Conservation (phyloP, 2,888 invertebrate genomes). For the Mythimna albipuncta region DNA sequence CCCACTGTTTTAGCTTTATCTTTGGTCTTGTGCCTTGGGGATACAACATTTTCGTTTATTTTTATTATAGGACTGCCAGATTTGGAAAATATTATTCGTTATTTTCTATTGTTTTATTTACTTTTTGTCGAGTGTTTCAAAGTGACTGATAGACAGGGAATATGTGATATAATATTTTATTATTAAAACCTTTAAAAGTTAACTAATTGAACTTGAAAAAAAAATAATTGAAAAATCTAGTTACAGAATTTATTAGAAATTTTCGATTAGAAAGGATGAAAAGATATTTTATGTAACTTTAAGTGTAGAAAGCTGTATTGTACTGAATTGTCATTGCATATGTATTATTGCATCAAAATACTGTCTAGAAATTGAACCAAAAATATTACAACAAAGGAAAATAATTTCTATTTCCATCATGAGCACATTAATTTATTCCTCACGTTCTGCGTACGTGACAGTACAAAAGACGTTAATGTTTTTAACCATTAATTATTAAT, state of each 20-base stretch:
- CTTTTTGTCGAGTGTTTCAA: conserved; percentile 14
- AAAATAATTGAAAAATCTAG: not conserved
- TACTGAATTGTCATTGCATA: not conserved
- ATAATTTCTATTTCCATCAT: conserved; percentile 34
- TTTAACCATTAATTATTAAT: conserved; percentile 54
- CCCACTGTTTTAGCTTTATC: conserved; percentile 63
- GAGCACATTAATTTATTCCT: conserved; percentile 47
- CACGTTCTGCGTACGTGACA: conserved; percentile 52
- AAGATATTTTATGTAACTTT: not conserved
- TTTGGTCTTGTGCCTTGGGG: conserved; percentile 50
- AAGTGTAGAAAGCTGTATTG: not conserved
- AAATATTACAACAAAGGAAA: conserved; percentile 21
- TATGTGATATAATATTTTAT: too few relatives aligned
- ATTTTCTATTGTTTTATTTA: conserved; percentile 38
- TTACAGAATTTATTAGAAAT: not conserved
- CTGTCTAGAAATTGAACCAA: conserved; percentile 8
- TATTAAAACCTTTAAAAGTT: too few relatives aligned
- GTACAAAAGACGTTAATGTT: conserved; percentile 51
- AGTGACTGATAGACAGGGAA: not conserved
- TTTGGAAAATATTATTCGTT: conserved; percentile 41
- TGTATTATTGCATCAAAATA: not conserved
- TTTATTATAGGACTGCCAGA: conserved; percentile 44
- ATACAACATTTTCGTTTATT: conserved; percentile 57
- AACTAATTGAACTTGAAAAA: too few relatives aligned
- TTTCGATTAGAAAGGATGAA: not conserved